Evolutionary conservation across 1,140 invertebrate genomes (phyloP).

Genomic region (Procambarus clarkii): DNA sequence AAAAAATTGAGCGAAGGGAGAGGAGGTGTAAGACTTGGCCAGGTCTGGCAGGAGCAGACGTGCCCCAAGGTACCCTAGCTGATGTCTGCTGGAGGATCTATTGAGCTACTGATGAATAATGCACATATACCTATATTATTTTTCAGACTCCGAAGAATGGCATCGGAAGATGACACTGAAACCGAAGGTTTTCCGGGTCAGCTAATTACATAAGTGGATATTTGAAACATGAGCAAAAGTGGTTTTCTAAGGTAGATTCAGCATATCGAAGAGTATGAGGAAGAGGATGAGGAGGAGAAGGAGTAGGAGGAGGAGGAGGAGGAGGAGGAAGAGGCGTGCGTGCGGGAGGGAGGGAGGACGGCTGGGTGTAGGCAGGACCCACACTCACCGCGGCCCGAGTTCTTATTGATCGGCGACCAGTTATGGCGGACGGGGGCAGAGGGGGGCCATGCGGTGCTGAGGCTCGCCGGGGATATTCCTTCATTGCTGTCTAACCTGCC

Average conservation of each 20-base stretch:
- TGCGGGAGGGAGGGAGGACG: conserved; percentile 22
- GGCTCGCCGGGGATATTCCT: conserved; percentile 45
- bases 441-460: conserved; percentile 55
- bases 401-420: conserved; percentile 44
- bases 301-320: neutral
- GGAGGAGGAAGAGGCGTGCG: conserved; percentile 18
- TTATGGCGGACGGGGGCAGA: conserved; percentile 62
- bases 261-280: neutral
- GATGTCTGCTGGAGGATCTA: no score
- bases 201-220: neutral
- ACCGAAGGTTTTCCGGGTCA: neutral
- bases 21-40: neutral
- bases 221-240: conserved; percentile 12
- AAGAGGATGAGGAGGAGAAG: conserved; percentile 38
- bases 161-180: neutral
- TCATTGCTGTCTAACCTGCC: conserved; percentile 61
- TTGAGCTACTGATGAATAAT: no score
- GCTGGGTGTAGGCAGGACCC: neutral
- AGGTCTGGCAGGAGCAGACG: neutral
- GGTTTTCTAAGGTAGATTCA: conserved; percentile 8
- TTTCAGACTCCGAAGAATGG: no score
- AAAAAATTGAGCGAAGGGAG: neutral
- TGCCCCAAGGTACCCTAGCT: no score
- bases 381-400: conserved; percentile 26
- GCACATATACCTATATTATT: no score